A percentile compares a stretch with the other conserved stretches of the same genome.
Conservation (phyloP, 2,113 vertebrate genomes). For the Agelaius phoeniceus region DNA sequence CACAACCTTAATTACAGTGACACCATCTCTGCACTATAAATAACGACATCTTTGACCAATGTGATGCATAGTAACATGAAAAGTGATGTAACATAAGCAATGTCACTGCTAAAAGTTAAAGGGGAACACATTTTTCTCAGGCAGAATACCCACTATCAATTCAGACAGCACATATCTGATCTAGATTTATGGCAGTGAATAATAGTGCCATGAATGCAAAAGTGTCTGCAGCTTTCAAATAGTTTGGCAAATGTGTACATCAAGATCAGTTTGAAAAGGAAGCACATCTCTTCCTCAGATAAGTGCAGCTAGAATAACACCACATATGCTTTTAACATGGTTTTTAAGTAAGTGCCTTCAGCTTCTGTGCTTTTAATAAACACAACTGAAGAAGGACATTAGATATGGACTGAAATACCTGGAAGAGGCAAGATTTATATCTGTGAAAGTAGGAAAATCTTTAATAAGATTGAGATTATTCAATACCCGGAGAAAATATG, state of each 20-base stretch:
- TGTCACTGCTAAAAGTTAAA: conserved; percentile 63
- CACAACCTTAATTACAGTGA: conserved; percentile 59
- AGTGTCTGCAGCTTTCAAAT: conserved; percentile 48
- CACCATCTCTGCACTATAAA: conserved; percentile 33
- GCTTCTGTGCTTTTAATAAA: neutral
- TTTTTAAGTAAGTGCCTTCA: neutral
- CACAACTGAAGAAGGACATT: neutral
- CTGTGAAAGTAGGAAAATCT: neutral
- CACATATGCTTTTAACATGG: neutral
- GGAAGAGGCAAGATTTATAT: neutral
- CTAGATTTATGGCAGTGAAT: conserved; percentile 56
- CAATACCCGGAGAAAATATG: neutral
- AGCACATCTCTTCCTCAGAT: conserved; percentile 24
- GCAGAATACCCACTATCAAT: conserved; percentile 45
- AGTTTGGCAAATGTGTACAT: conserved; percentile 44
- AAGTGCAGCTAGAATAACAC: conserved; percentile 2
- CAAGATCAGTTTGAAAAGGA: conserved; percentile 31
- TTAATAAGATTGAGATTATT: neutral
- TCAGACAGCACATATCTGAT: conserved; percentile 50
- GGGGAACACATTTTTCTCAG: conserved; percentile 56
- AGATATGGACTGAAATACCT: neutral
- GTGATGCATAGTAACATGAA: conserved; percentile 38
- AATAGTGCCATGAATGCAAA: conserved; percentile 60
- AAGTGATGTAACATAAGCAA: conserved; percentile 49
- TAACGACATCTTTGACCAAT: conserved; percentile 39